Base-by-base conservation (phyloP, 2,797 vertebrate genomes). In the Xiphorhynchus erythropygius region DNA sequence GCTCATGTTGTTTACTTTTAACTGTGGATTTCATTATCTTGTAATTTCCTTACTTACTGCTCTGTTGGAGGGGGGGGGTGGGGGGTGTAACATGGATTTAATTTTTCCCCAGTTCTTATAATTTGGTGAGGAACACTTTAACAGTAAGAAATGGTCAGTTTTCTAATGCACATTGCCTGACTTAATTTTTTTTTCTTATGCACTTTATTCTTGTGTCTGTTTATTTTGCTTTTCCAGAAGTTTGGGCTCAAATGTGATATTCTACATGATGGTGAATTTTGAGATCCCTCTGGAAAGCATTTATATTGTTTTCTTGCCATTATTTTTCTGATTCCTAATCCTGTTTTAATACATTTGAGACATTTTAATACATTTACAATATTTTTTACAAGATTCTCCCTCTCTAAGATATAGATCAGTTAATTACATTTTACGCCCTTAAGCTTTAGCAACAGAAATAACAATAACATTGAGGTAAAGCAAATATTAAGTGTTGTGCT, bases 11-110 rank as follows among this genome's bases (percentile, higher is more conserved):
- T 83, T 93, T 88, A 76, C 30, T 77, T 78, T 91, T 78, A 81
- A 70, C 16, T 37, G n/a, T 59, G 56, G 65, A 93, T 91, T 93
- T 94, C 50, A 81, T 90, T 91, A 86, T 59, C 55, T 86, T 78
- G 14, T 73, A 47, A 93, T 84, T 94, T 95, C 70, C 35, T 86
- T 90, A 52, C 67, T 85, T 94, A 84, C 23, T 63, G 32, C 39
- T 92, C 46, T 80, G 25, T 22, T 71, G 46, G 23, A 76, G 41
- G 2, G 42, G 42, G 42, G 41, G 42, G 42, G 42, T 7, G 41
- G 7, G 7, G 17, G 7, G 41, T 39, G 44, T 63, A 63, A 59
- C 27, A 56, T 42, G 35, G 46, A n/a, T 74, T 92, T 83, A 60
- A 86, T 88, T 68, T 83, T 24, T 83, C 30, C 53, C 28, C 13